These are phyloP conservation scores for Oncorhynchus keta DNA, from an alignment of 2,113 vertebrate species.

Conservation along the genomic window DNA sequence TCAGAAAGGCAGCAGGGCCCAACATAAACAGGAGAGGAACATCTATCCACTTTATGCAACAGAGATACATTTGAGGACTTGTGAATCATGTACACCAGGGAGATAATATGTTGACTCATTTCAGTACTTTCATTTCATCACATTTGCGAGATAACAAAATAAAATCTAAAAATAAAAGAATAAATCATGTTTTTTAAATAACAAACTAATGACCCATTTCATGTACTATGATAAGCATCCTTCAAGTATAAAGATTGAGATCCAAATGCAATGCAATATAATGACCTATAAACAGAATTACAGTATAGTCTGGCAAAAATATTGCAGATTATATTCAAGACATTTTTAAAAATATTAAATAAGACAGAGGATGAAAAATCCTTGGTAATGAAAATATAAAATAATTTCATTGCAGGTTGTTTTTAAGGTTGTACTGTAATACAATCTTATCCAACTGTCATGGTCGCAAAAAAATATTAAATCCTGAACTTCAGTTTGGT, in stretches of 20 bases:
- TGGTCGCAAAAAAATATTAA: background rate
- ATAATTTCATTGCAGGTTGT: background rate
- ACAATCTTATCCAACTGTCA: background rate
- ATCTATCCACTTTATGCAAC: background rate
- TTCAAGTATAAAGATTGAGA: conserved; percentile 8
- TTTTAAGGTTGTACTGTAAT: background rate
- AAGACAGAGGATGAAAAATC: background rate
- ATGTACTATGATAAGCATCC: background rate
- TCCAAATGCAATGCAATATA: background rate
- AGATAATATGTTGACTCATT: background rate
- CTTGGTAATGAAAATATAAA: background rate
- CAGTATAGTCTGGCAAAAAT: background rate
- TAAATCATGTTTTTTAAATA: conserved; percentile 1
- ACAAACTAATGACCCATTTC: background rate
- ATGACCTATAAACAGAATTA: background rate
- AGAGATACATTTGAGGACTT: background rate
- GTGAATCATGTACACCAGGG: background rate
- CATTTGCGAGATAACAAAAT: conserved; percentile 7
- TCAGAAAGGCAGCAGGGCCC: background rate
- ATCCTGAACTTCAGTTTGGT: background rate
- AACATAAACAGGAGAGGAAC: background rate
- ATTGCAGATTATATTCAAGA: background rate
- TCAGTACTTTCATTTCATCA: conserved; percentile 1
- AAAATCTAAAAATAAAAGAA: background rate
- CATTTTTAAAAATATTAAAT: background rate